Evolutionary conservation across 2,797 vertebrate genomes (phyloP).

Genomic region (Tapirus indicus): DNA sequence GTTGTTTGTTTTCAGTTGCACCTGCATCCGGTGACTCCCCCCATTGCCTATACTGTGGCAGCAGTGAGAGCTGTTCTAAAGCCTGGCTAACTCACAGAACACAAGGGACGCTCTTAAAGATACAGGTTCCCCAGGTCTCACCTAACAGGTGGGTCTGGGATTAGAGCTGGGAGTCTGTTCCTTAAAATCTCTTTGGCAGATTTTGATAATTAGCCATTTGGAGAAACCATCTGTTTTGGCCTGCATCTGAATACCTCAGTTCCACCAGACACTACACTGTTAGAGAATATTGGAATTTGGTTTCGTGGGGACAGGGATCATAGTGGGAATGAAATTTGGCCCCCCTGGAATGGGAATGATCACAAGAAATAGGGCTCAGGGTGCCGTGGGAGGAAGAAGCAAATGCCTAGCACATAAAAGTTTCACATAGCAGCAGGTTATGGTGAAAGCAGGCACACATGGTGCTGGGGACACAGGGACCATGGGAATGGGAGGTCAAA

Average conservation of each 20-base stretch:
- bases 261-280: background rate
- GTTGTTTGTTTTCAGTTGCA: background rate
- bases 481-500: background rate
- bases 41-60: background rate
- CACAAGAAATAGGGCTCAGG: background rate
- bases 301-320: background rate
- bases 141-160: background rate
- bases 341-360: background rate
- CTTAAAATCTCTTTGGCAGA: background rate
- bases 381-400: background rate
- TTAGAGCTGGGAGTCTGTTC: background rate
- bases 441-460: background rate
- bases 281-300: background rate
- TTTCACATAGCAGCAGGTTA: fast-evolving
- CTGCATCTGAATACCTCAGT: background rate
- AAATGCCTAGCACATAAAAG: background rate
- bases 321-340: background rate
- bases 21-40: background rate
- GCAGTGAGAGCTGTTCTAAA: background rate
- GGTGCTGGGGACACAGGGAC: background rate
- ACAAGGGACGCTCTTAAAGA: background rate
- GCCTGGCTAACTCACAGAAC: background rate
- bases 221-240: background rate
- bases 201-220: background rate
- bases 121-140: background rate